Conservation (phyloP, 2,888 invertebrate species). For the Eumacrocentrus americanus region DNA sequence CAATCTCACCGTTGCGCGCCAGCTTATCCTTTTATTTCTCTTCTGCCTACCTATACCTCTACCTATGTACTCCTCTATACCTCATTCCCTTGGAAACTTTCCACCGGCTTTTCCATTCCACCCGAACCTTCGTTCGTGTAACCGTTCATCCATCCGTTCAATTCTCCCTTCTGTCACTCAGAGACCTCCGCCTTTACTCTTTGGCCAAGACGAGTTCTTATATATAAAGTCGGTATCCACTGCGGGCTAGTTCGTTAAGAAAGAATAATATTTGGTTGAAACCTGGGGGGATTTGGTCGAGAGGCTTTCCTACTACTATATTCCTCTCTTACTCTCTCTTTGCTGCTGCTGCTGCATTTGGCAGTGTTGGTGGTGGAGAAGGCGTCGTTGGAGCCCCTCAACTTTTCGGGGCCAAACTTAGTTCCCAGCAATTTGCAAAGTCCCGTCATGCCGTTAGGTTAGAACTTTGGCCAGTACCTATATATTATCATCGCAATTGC, state of each 20-base stretch:
- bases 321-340: not conserved
- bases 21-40: conserved; percentile 14
- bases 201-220: conserved; percentile 11
- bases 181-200: conserved; percentile 9
- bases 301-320: not conserved
- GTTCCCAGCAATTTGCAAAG: conserved; percentile 35
- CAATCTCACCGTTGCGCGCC: not conserved
- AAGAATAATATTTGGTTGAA: conserved; percentile 44
- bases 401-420: conserved; percentile 25
- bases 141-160: conserved; percentile 26
- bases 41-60: conserved; percentile 7
- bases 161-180: conserved; percentile 21
- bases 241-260: conserved; percentile 43
- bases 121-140: conserved; percentile 18
- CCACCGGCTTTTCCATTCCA: conserved; percentile 24
- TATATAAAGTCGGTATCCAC: conserved; percentile 27
- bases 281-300: conserved; percentile 22
- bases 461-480: not conserved
- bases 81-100: conserved; percentile 9
- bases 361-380: too few relatives aligned
- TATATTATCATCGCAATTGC: conserved; percentile 23
- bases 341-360: conserved; percentile 10
- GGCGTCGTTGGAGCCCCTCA: too few relatives aligned
- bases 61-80: not conserved
- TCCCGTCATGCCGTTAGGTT: conserved; percentile 35